phyloP scores from a whole-genome alignment of 1,140 invertebrate genomes.

The Papilio glaucus region DNA sequence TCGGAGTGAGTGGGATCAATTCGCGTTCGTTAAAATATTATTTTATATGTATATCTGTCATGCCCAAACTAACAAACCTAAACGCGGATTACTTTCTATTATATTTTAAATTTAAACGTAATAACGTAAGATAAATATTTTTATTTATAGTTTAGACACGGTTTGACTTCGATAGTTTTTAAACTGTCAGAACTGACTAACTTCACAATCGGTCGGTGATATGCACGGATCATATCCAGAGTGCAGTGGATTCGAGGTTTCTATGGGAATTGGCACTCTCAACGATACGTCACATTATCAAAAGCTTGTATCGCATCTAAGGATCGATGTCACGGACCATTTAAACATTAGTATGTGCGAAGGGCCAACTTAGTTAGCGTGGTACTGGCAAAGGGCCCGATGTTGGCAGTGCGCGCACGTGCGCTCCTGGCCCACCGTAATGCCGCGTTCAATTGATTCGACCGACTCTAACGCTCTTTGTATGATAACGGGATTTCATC shows the following conservation, averaged over 20 bases:
- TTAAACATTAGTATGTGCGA: constrained; percentile 23
- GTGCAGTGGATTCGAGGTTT: too few relatives aligned
- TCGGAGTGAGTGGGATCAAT: too few relatives aligned
- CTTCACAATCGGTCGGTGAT: too few relatives aligned
- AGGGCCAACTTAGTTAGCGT: constrained; percentile 19
- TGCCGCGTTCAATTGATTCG: constrained; percentile 14
- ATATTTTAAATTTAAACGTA: too few relatives aligned
- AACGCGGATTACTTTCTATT: too few relatives aligned
- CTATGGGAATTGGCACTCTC: background rate
- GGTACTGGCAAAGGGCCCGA: background rate
- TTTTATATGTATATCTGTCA: too few relatives aligned
- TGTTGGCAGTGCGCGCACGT: constrained; percentile 19
- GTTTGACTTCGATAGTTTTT: too few relatives aligned
- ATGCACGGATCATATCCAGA: too few relatives aligned
- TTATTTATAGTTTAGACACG: too few relatives aligned
- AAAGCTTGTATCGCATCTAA: background rate
- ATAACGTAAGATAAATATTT: too few relatives aligned
- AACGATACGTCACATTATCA: background rate
- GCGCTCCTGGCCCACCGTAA: background rate
- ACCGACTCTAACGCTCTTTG: background rate
- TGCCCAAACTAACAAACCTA: too few relatives aligned
- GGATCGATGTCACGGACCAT: constrained; percentile 20
- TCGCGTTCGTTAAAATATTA: too few relatives aligned
- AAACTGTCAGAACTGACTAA: background rate
- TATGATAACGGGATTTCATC: background rate